Base-by-base conservation (phyloP, 1,140 invertebrate species). In the Physella acuta region DNA sequence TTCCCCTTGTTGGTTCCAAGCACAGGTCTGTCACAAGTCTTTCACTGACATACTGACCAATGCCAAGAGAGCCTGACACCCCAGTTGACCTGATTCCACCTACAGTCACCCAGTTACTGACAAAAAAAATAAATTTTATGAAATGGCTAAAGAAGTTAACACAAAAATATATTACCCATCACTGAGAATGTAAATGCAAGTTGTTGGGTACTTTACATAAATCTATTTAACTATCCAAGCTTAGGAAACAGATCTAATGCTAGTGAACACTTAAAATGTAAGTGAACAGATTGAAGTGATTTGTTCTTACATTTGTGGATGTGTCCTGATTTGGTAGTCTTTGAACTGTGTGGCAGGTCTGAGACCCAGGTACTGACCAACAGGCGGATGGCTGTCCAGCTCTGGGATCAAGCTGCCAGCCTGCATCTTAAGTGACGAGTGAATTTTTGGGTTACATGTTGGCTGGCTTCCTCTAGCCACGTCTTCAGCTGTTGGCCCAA, bases 31-130 rank as follows among this genome's bases (percentile, higher is more conserved):
- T 37, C 33, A n/a, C 5, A 11, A 37, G 37, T 28, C 24, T 44
- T 20, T 62, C 37, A 62, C n/a, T 20, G 24, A 78, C 73, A 37
- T 72, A 68, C 26, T 77, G 71, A 0, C 70, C 72, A 24, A 81
- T 78, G 0, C 77, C 79, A 16, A 78, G 69, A 39, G 73, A 77
- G 26, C 60, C 76, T 31, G 78, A 78, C 14, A 81, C 62, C 0
- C 79, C 79, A 8, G 79, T 81, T 2, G 79, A 81, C 39, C 79
- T 65, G 4, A 81, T 81, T 16, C 79, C 78, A 52, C 79, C 78
- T 51, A 78, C 70, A 14, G 76, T 78, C 44, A 80, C 71, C 77
- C 77, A 80, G 34, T 75, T 69, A 55, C 78, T 80, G 53, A 3
- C 20, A 52, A 3, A 52, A 2, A 52, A 52, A 52, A 52, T 2